Conservation (phyloP, 2,797 vertebrate genomes). For the Rhynchonycteris naso region DNA sequence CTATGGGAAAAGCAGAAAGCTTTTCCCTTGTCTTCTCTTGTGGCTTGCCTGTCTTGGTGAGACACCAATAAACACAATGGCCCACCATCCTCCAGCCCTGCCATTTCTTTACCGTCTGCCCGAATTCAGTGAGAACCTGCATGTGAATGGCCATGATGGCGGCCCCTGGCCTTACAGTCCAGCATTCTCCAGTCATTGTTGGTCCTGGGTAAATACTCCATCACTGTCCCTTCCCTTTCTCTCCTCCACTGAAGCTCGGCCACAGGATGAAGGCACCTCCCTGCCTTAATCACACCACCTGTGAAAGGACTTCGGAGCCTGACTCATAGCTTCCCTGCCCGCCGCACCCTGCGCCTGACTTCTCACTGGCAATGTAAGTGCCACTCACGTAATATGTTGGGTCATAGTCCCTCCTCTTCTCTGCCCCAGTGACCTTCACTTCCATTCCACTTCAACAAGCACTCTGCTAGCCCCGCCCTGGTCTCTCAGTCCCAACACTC, state of each 20-base stretch:
- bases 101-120: too few relatives aligned
- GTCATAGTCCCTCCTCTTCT: not conserved
- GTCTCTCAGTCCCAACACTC: not conserved
- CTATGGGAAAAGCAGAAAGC: too few relatives aligned
- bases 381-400: not conserved
- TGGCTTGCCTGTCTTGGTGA: too few relatives aligned
- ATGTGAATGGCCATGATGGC: too few relatives aligned
- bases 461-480: not conserved
- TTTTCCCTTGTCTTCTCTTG: too few relatives aligned
- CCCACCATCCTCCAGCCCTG: too few relatives aligned
- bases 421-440: constrained; percentile 29
- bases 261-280: not conserved
- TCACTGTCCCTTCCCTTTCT: not conserved
- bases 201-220: not conserved
- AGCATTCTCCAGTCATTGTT: not conserved
- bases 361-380: not conserved
- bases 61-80: too few relatives aligned
- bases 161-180: too few relatives aligned
- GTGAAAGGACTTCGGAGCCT: constrained; percentile 57
- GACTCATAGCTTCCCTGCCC: constrained; percentile 66
- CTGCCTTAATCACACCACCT: constrained; percentile 31
- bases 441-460: not conserved
- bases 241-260: not conserved
- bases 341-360: not conserved
- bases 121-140: too few relatives aligned